A percentile compares a stretch with the other conserved stretches of the same genome.
Evolutionary conservation across 2,888 invertebrate species (phyloP).

Genomic region (Dasysyrphus tricinctus): DNA sequence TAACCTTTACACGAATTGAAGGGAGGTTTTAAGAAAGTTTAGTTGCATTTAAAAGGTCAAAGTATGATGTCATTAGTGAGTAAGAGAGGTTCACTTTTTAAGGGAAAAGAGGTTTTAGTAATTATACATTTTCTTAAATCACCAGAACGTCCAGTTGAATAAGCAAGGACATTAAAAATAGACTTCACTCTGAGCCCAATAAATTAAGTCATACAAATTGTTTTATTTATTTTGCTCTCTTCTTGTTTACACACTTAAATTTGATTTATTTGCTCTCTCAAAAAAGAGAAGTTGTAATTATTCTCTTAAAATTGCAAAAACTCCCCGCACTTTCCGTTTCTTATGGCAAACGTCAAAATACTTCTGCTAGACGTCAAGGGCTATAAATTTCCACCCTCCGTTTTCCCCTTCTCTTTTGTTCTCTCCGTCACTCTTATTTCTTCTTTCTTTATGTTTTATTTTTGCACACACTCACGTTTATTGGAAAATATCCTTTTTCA

Average conservation of each 20-base stretch:
- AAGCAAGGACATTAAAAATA: slow-evolving; percentile 7
- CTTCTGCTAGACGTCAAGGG: slow-evolving; percentile 41
- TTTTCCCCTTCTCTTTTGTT: slow-evolving; percentile 16
- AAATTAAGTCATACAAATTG: slow-evolving; percentile 5
- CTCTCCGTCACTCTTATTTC: slow-evolving; percentile 33
- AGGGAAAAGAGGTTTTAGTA: not conserved
- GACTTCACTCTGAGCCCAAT: not conserved
- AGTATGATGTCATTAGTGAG: slow-evolving; percentile 36
- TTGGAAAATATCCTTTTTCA: slow-evolving; percentile 66
- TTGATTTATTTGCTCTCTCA: slow-evolving; percentile 25
- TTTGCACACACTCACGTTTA: slow-evolving; percentile 57
- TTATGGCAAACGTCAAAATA: slow-evolving; percentile 40
- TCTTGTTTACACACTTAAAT: slow-evolving; percentile 47
- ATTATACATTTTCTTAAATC: not conserved
- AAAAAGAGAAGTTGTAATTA: slow-evolving; percentile 33
- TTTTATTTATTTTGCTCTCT: slow-evolving; percentile 52
- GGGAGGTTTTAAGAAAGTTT: slow-evolving; percentile 1
- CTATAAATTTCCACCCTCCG: slow-evolving; percentile 18
- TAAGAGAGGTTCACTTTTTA: not conserved
- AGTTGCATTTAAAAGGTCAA: slow-evolving; percentile 34
- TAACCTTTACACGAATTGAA: too few species aligned
- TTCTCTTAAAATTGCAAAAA: slow-evolving; percentile 33
- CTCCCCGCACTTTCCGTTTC: slow-evolving; percentile 10
- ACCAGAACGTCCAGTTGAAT: slow-evolving; percentile 22
- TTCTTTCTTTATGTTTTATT: slow-evolving; percentile 17